A percentile compares a stretch with the other conserved stretches of the same genome.
phyloP scores from a whole-genome alignment of 2,113 vertebrate genomes.

The Plestiodon gilberti region DNA sequence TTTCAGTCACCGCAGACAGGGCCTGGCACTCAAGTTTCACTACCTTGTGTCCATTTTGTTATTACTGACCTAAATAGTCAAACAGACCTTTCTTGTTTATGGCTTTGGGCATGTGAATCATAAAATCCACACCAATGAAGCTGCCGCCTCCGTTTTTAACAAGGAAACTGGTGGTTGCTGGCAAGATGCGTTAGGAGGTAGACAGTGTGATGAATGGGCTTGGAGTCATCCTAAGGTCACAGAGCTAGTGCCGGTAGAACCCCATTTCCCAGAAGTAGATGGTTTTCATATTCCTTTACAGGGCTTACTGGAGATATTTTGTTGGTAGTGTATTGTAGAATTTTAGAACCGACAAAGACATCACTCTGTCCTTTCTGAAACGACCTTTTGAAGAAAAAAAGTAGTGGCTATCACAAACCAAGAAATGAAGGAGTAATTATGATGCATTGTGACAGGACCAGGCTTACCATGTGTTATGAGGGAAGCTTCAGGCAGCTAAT shows the following conservation, averaged over 20 bases:
- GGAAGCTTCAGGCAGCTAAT: not conserved
- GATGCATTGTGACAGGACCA: constrained; percentile 23
- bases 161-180: not conserved
- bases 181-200: not conserved
- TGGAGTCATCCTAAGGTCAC: not conserved
- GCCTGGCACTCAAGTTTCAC: not conserved
- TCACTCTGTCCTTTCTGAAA: not conserved
- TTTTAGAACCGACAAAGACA: not conserved
- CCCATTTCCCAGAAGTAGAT: not conserved
- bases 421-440: constrained; percentile 6
- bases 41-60: constrained; percentile 17
- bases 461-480: not conserved
- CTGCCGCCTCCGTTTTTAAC: constrained; percentile 34
- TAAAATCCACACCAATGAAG: constrained; percentile 11
- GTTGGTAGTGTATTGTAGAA: not conserved
- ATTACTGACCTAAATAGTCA: constrained; percentile 15
- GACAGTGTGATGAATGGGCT: not conserved
- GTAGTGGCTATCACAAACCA: not conserved
- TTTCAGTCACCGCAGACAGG: not conserved
- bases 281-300: not conserved
- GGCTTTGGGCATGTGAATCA: constrained; percentile 4
- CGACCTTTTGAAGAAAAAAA: not conserved
- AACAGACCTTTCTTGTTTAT: constrained; percentile 34
- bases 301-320: not conserved
- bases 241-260: not conserved